Conservation (phyloP, 2,888 invertebrate species). For the Biston betularia region DNA sequence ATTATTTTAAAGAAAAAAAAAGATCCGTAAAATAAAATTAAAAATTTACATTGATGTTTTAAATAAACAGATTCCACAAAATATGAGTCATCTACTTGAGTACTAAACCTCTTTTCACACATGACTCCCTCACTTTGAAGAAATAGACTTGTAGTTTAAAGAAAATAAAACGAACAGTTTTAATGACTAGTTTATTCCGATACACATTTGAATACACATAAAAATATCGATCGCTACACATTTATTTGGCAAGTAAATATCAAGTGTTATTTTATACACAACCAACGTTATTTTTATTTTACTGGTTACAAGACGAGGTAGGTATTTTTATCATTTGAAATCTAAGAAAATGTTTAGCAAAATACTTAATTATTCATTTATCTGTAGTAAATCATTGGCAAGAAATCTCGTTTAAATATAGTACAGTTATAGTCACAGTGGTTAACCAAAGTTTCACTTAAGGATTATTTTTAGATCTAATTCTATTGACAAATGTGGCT, state of each 20-base stretch:
- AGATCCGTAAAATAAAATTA: too few relatives aligned
- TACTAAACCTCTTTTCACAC: not conserved
- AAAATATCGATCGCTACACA: conserved; percentile 63
- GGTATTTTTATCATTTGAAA: conserved; percentile 24
- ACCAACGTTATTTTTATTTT: conserved; percentile 50
- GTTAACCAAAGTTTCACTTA: too few relatives aligned
- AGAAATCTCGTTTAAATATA: conserved; percentile 11
- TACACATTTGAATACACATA: conserved; percentile 76
- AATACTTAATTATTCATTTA: conserved; percentile 25
- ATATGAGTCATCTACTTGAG: too few relatives aligned
- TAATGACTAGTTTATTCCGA: conserved; percentile 78
- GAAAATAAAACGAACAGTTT: conserved; percentile 25
- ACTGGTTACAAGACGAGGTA: conserved; percentile 50
- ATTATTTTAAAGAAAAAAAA: too few relatives aligned
- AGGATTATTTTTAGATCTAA: too few relatives aligned
- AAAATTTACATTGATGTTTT: too few relatives aligned
- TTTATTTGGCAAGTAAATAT: conserved; percentile 70
- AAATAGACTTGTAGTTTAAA: not conserved
- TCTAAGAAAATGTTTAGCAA: conserved; percentile 25
- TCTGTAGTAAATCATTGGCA: conserved; percentile 19
- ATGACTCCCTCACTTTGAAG: too few relatives aligned
- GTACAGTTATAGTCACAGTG: not conserved
- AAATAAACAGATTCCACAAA: too few relatives aligned
- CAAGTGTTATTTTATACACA: conserved; percentile 54
- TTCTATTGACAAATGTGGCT: too few relatives aligned